Conservation (phyloP, 2,797 vertebrate genomes). For the Rhinophrynus dorsalis region DNA sequence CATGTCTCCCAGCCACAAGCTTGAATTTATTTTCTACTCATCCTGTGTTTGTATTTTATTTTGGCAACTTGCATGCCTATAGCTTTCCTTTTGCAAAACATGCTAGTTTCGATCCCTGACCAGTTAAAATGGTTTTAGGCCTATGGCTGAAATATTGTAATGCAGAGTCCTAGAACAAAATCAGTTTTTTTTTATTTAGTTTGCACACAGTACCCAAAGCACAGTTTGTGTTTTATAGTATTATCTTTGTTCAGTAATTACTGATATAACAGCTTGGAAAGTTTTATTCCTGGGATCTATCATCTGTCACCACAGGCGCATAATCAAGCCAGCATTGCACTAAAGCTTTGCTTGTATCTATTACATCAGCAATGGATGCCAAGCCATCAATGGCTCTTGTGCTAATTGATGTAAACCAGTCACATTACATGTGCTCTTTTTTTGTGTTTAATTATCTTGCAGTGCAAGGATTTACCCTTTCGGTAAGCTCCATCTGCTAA, state of each 20-base stretch:
- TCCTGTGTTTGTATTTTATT: too few relatives aligned
- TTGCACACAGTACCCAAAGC: neutral
- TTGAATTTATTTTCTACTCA: too few relatives aligned
- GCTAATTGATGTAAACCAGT: too few relatives aligned
- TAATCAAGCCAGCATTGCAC: neutral
- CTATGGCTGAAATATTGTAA: neutral
- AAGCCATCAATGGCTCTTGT: neutral
- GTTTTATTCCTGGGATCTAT: conserved; percentile 14
- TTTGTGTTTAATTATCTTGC: too few relatives aligned
- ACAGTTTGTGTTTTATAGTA: conserved; percentile 20
- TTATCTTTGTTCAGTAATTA: neutral
- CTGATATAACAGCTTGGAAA: conserved; percentile 4
- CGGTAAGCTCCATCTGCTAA: too few relatives aligned
- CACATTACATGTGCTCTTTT: too few relatives aligned
- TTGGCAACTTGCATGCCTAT: too few relatives aligned
- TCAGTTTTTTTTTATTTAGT: neutral
- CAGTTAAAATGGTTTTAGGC: conserved; percentile 7
- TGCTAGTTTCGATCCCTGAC: too few relatives aligned
- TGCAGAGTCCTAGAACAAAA: neutral
- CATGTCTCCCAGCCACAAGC: too few relatives aligned
- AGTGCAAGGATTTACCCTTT: too few relatives aligned
- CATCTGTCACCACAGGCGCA: neutral
- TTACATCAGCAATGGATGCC: neutral
- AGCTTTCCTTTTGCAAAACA: too few relatives aligned
- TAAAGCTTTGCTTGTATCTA: neutral